Conservation (phyloP, 2,797 vertebrate genomes). For the Cuculus canorus region DNA sequence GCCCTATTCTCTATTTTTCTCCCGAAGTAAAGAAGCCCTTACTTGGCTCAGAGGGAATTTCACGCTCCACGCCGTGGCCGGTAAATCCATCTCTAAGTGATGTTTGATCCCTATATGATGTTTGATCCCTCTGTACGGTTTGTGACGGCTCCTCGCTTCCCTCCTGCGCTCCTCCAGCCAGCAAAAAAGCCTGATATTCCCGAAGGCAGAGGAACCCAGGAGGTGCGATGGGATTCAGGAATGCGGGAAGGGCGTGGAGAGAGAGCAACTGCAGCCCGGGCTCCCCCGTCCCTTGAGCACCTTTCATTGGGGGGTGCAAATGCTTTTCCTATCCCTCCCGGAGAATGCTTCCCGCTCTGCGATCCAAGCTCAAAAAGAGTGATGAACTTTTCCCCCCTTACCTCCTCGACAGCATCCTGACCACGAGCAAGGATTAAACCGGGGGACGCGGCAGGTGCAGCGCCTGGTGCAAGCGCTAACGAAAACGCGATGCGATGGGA, state of each 20-base stretch:
- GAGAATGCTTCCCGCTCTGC: not conserved
- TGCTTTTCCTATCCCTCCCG: not conserved
- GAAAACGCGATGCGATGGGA: not conserved
- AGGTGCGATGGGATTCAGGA: not conserved
- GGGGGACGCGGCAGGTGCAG: not conserved
- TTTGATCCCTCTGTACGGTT: not conserved
- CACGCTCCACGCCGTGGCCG: not conserved
- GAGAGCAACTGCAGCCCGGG: not conserved
- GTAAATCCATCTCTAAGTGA: rapidly evolving
- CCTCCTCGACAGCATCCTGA: no score
- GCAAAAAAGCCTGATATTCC: no score
- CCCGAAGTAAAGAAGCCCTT: not conserved
- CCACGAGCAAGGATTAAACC: not conserved
- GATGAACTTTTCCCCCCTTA: constrained; percentile 38
- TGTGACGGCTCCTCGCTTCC: not conserved
- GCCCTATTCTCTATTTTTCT: not conserved
- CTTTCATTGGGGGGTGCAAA: not conserved
- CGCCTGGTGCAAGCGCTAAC: no score
- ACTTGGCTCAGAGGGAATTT: not conserved
- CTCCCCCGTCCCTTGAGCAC: no score
- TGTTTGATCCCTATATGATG: no score
- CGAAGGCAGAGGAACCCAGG: not conserved
- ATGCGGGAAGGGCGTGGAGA: not conserved
- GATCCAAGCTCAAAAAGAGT: not conserved
- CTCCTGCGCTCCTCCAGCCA: not conserved